phyloP scores from a whole-genome alignment of 2,797 vertebrate genomes.

The Labroides dimidiatus region DNA sequence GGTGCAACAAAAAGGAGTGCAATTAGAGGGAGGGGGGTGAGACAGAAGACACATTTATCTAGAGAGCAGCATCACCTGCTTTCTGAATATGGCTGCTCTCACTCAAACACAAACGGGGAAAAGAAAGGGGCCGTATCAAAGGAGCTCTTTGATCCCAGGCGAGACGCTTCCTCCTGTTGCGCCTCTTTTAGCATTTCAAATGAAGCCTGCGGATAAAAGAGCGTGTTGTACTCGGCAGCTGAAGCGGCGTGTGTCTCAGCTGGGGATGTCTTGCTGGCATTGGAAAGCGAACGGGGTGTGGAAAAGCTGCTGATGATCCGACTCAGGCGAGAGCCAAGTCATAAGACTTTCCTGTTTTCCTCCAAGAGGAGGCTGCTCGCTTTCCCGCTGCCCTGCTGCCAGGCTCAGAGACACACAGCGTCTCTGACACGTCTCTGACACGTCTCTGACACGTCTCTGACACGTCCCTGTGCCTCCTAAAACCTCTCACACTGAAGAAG shows the following conservation, averaged over 20 bases:
- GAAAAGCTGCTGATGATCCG: conserved; percentile 69
- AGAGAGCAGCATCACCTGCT: conserved; percentile 67
- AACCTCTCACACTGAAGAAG: background rate
- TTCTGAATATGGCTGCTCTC: conserved; percentile 56
- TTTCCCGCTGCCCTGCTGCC: conserved; percentile 63
- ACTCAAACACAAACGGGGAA: conserved; percentile 17
- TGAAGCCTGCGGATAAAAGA: conserved; percentile 80
- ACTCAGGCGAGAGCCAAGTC: conserved; percentile 57
- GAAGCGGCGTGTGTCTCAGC: conserved; percentile 73
- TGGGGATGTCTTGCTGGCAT: conserved; percentile 66
- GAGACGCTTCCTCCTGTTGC: conserved; percentile 79
- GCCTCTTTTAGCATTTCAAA: conserved; percentile 85
- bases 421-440: conserved; percentile 40
- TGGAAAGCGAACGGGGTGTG: conserved; percentile 52
- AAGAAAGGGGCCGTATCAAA: conserved; percentile 71
- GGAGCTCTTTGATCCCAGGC: conserved; percentile 78
- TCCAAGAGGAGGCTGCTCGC: conserved; percentile 49
- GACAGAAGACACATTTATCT: conserved; percentile 64
- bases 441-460: too few species aligned
- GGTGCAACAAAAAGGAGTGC: conserved; percentile 66
- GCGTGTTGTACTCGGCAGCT: conserved; percentile 76
- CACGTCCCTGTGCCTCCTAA: too few species aligned
- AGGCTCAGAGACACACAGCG: conserved; percentile 47
- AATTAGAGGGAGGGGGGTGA: conserved; percentile 68
- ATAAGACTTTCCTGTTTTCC: conserved; percentile 44